Percentiles rank a stretch among this genome's conserved stretches.
Evolutionary conservation across 2,888 invertebrate genomes (phyloP).

Genomic region (Isoperla grammatica): DNA sequence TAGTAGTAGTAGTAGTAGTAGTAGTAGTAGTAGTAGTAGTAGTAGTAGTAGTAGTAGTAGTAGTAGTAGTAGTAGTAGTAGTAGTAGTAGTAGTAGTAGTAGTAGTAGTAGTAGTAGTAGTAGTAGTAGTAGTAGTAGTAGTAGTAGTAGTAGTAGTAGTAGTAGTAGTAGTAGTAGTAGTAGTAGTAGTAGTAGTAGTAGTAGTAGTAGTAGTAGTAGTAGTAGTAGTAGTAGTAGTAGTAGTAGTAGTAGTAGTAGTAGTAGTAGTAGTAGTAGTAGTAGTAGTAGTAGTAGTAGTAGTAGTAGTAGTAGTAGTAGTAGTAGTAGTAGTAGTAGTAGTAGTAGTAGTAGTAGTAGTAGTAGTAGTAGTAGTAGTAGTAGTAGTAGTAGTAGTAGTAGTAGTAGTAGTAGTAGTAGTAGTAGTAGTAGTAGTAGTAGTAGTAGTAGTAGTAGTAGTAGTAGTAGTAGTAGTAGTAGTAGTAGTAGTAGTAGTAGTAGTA

Average conservation of each 20-base stretch:
- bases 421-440: constrained; percentile 15
- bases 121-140: not conserved
- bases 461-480: constrained; percentile 13
- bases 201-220: constrained; percentile 15
- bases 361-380: constrained; percentile 16
- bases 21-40: no score
- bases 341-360: constrained; percentile 15
- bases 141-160: constrained; percentile 9
- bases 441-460: constrained; percentile 10
- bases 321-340: constrained; percentile 15
- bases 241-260: constrained; percentile 16
- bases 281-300: constrained; percentile 15
- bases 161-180: constrained; percentile 1
- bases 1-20: no score
- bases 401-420: constrained; percentile 14
- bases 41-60: not conserved
- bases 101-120: constrained; percentile 9
- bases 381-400: constrained; percentile 15
- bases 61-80: not conserved
- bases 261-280: constrained; percentile 15
- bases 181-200: not conserved
- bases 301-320: constrained; percentile 17
- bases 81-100: not conserved
- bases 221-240: constrained; percentile 15
- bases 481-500: constrained; percentile 13